Evolutionary conservation across 2,797 vertebrate genomes (phyloP).

Genomic region (Peromyscus nudipes): DNA sequence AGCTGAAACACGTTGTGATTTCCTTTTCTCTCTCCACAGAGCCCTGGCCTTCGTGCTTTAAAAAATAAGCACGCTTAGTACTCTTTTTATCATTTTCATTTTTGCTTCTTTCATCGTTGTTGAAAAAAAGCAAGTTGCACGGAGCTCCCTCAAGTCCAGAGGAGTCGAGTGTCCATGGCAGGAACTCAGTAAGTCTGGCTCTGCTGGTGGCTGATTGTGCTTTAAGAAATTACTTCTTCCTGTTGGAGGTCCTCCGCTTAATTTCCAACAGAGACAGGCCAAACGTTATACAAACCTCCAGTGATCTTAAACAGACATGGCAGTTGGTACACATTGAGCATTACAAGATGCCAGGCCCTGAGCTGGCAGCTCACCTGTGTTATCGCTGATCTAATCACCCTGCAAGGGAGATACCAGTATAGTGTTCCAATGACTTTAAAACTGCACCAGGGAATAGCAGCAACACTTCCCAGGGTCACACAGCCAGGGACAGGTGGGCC

Average conservation of each 20-base stretch:
- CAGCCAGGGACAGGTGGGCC: neutral
- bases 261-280: constrained; percentile 33
- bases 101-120: constrained; percentile 29
- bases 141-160: neutral
- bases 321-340: neutral
- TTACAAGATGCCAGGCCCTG: neutral
- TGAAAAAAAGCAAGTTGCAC: neutral
- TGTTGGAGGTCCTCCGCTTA: constrained; percentile 3
- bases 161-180: neutral
- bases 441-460: neutral
- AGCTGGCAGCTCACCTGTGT: neutral
- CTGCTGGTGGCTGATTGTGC: constrained; percentile 7
- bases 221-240: constrained; percentile 39
- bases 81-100: constrained; percentile 49
- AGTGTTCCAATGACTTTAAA: constrained; percentile 1
- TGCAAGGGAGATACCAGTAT: neutral
- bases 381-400: neutral
- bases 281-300: constrained; percentile 29
- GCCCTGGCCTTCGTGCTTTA: neutral
- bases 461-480: neutral
- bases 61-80: constrained; percentile 56
- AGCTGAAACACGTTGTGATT: neutral
- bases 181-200: neutral
- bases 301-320: constrained; percentile 23
- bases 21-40: constrained; percentile 54